Evolutionary conservation across 2,113 vertebrate genomes (phyloP), one percentile per base, ranked within the genome.

Genomic region (Eptesicus fuscus): DNA sequence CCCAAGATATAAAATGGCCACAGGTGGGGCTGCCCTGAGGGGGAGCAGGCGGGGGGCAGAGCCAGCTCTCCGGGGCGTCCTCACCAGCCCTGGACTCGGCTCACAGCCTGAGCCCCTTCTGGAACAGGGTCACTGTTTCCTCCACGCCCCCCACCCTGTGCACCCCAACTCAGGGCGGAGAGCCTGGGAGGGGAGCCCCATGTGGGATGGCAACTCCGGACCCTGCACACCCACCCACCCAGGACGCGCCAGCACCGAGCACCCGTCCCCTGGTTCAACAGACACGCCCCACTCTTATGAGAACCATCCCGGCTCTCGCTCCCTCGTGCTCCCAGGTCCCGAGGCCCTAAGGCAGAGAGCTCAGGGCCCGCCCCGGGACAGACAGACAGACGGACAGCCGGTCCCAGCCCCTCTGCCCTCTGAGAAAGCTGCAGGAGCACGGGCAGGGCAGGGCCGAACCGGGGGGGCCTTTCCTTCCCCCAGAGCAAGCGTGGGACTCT

Each of bases 21-120:
- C 63, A n/a, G 20, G 47, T 1, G 11, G 7, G 42, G n/a, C 7
- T 42, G 7, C 79, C 32, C 23, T 32, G 63, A n/a, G 63, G 22
- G 9, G 0, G 3, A 2, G 10, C 9, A 7, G 12, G 13, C 28
- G 6, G 30, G 18, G 13, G 53, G 73, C 6, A 0, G 4, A 63
- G 44, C 3, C 42, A 18, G 11, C 44, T 71, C 25, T 79, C 4
- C 1, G 28, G 23, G 35, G 37, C 2, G 13, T 11, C 67, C n/a
- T 2, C 2, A 10, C 70, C 6, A 28, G 7, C 7, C 44, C 69
- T 9, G 9, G 20, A 18, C 9, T 42, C 17, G 23, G 74, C 25
- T 42, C 14, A 1, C 28, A 23, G 40, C 16, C 18, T 2, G 9
- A 16, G 35, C 37, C 42, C 53, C 42, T 80, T 59, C 44, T 65